Evolutionary conservation across 2,888 invertebrate species (phyloP).

Genomic region (Limnephilus rhombicus): DNA sequence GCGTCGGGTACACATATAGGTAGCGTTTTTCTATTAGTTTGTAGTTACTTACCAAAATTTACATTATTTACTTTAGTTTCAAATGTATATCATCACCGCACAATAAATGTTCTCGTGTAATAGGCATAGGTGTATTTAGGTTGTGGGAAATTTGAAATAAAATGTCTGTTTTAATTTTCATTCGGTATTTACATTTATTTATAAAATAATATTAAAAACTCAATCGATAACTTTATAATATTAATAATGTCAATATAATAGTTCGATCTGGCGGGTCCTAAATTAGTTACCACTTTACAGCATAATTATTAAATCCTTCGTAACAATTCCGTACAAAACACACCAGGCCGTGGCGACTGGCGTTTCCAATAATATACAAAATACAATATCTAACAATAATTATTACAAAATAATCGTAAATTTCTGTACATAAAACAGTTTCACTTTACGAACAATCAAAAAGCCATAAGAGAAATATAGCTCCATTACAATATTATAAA

Average conservation of each 20-base stretch:
- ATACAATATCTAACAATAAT: neutral
- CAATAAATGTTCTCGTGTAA: neutral
- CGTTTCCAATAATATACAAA: neutral
- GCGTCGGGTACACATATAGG: too few species aligned
- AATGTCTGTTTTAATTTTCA: conserved; percentile 53
- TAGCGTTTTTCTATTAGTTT: too few species aligned
- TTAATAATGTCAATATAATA: conserved; percentile 56
- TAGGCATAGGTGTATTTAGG: neutral
- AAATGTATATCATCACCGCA: too few species aligned
- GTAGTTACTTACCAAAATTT: too few species aligned
- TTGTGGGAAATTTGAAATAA: conserved; percentile 44
- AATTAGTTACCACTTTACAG: neutral
- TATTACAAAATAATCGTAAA: conserved; percentile 52
- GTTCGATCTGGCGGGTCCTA: neutral
- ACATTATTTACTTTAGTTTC: too few species aligned
- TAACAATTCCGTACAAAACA: conserved; percentile 1
- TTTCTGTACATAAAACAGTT: conserved; percentile 51
- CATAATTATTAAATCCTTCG: neutral
- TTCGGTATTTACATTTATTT: conserved; percentile 62
- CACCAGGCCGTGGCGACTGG: neutral
- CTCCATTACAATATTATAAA: neutral
- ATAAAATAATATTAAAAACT: conserved; percentile 64
- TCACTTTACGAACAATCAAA: conserved; percentile 44
- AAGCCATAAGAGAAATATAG: conserved; percentile 9
- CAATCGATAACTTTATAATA: conserved; percentile 62